phyloP scores from a whole-genome alignment of 2,797 vertebrate genomes.

The Hylomyscus alleni region DNA sequence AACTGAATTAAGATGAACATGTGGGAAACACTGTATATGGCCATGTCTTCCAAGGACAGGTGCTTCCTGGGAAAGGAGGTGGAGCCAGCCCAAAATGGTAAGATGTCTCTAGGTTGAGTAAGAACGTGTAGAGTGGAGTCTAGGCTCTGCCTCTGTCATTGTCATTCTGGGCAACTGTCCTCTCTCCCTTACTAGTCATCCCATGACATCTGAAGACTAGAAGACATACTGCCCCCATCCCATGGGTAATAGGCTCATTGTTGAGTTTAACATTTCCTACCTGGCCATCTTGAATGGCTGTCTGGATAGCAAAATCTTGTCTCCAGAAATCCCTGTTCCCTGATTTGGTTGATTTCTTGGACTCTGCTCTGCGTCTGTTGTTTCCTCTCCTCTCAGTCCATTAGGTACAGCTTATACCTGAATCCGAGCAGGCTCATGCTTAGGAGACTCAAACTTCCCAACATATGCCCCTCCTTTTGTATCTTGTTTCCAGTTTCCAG shows the following conservation, averaged over 20 bases:
- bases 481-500: conserved; percentile 83
- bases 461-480: not conserved
- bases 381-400: not conserved
- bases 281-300: not conserved
- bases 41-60: fast-evolving
- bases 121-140: not conserved
- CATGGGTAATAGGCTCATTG: not conserved
- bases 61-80: not conserved
- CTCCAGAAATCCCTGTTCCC: not conserved
- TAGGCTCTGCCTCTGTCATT: not conserved
- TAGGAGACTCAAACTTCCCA: conserved; percentile 74
- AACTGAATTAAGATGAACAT: not conserved
- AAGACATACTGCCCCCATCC: not conserved
- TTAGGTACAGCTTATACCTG: not conserved
- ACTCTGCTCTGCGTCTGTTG: not conserved
- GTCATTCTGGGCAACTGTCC: not conserved
- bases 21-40: fast-evolving
- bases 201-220: not conserved
- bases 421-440: not conserved
- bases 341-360: not conserved
- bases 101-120: no score
- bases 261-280: not conserved
- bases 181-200: not conserved
- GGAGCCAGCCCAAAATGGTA: not conserved
- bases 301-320: not conserved